phyloP scores from a whole-genome alignment of 2,113 vertebrate species.

The Prietella phreatophila region DNA sequence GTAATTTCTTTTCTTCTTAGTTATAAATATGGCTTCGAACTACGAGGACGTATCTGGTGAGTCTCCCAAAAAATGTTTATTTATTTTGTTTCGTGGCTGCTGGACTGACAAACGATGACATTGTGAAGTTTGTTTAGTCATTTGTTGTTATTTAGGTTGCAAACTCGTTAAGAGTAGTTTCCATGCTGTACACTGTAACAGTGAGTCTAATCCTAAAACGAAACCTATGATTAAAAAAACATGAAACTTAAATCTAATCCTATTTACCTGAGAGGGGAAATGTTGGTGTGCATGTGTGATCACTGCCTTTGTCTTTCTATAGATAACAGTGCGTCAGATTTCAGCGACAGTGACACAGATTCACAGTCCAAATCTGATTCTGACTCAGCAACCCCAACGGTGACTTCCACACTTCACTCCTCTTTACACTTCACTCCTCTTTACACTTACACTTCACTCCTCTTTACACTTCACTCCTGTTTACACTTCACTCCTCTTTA shows the following conservation, averaged over 20 bases:
- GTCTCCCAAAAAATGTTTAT: neutral
- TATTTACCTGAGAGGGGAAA: neutral
- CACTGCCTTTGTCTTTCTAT: neutral
- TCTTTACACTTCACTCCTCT: neutral
- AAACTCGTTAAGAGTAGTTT: neutral
- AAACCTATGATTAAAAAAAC: neutral
- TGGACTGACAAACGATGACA: neutral
- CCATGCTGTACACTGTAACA: neutral
- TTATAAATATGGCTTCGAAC: conserved; percentile 33
- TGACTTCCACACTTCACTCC: neutral
- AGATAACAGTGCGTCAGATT: conserved; percentile 4
- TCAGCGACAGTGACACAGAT: conserved; percentile 29
- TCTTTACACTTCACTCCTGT: neutral
- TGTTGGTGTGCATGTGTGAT: neutral
- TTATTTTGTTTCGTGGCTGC: neutral
- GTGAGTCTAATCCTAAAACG: neutral
- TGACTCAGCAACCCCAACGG: neutral
- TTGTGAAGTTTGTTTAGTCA: neutral
- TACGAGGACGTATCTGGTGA: conserved; percentile 12
- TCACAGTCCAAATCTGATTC: neutral
- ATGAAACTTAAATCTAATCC: neutral
- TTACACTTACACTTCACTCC: too few relatives aligned
- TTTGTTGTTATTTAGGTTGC: neutral
- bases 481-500: neutral
- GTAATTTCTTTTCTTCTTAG: neutral